phyloP scores from a whole-genome alignment of 2,888 invertebrate genomes.

The Notodonta dromedarius region DNA sequence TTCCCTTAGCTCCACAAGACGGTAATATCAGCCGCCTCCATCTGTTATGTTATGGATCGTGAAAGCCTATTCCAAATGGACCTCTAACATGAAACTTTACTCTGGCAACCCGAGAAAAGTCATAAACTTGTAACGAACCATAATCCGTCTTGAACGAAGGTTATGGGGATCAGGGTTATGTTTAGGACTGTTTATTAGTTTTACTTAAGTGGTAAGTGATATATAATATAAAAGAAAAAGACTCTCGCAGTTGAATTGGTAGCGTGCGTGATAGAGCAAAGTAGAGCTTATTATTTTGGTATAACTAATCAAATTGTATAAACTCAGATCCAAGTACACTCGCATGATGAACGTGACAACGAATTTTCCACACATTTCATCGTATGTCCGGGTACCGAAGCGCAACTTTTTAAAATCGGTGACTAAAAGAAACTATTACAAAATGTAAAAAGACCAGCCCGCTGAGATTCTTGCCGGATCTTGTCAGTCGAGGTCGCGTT shows the following conservation, averaged over 20 bases:
- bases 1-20: slow-evolving; percentile 3
- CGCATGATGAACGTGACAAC: too few species aligned
- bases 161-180: slow-evolving; percentile 21
- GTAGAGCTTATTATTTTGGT: neutral
- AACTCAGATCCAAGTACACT: too few species aligned
- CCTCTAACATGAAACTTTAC: slow-evolving; percentile 59
- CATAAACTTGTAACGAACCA: slow-evolving; percentile 49
- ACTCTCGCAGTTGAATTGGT: too few species aligned
- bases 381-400: too few species aligned
- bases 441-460: too few species aligned
- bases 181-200: slow-evolving; percentile 30
- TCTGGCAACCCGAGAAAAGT: slow-evolving; percentile 43
- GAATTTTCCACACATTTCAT: too few species aligned
- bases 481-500: too few species aligned
- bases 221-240: slow-evolving; percentile 5
- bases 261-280: neutral
- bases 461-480: too few species aligned
- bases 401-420: too few species aligned
- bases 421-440: too few species aligned
- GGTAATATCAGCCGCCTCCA: slow-evolving; percentile 29
- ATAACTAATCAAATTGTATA: neutral
- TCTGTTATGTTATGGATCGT: slow-evolving; percentile 51
- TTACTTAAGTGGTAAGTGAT: slow-evolving; percentile 15
- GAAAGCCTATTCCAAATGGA: slow-evolving; percentile 59
- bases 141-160: slow-evolving; percentile 30